Base-by-base conservation (phyloP, 1,140 invertebrate species). In the Helicorthomorpha holstii region DNA sequence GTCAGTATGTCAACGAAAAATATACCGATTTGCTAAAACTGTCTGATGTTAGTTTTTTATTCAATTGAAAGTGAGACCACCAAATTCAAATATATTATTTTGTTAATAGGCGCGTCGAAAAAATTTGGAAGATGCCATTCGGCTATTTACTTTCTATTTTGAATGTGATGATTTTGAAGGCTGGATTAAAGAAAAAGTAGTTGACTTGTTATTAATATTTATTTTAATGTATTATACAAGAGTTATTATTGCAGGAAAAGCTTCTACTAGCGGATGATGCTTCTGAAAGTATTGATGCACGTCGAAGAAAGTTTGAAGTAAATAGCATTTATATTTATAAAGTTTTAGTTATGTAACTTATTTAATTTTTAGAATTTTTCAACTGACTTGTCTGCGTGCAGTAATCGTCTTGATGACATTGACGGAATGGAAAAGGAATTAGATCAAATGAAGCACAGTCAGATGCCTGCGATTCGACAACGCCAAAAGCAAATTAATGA, bases 161-260 rank as follows among this genome's bases (percentile, higher is more conserved):
- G 92, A 98, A 64, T 98, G 93, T 70, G 90, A 96, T 63, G 91
- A 95, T 65, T 95, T 98, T 66, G 92, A 96, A 67, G 82, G 83
- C 56, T 98, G 94, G 94, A 93, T 97, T 62, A 83, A 83, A 60
- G 92, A 97, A 52, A 96, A 93, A 64, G 66, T 69, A 55, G 29
- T 4, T 46, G 21, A 21, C n/a, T n/a, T 7, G 19, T 7, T 25
- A 22, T 46, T 46, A 46, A 46, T 21, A 25, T 12, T 46, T 25
- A 22, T 19, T 10, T 46, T 46, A 22, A 19, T 25, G 44, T 7
- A 12, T 22, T 21, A 46, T 21, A 7, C 25, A 7, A 46, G 19
- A 10, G 21, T 46, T 25, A 12, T 12, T 54, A 55, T 59, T 60
- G 23, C 52, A 69, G 66, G 88, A 94, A 66, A 82, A 85, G 61